These are phyloP conservation scores for Monochamus saltuarius DNA, from an alignment of 1,140 invertebrate genomes.

Conservation along the genomic window DNA sequence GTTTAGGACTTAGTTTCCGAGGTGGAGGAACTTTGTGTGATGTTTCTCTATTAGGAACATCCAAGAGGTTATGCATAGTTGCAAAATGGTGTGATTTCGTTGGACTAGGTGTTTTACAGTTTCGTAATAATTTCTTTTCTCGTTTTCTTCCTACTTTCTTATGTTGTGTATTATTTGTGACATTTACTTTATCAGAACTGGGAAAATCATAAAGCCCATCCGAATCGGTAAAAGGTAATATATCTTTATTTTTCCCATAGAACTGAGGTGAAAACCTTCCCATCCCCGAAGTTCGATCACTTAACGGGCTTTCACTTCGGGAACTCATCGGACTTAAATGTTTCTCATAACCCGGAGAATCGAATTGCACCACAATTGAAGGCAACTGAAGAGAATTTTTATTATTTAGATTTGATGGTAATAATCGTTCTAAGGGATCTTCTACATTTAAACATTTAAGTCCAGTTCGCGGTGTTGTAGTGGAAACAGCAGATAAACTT, in stretches of 20 bases:
- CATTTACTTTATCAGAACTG: slow-evolving; percentile 63
- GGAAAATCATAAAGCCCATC: slow-evolving; percentile 76
- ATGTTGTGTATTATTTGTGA: slow-evolving; percentile 40
- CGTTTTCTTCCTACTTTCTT: slow-evolving; percentile 59
- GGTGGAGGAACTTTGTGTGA: slow-evolving; percentile 45
- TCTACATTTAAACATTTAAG: slow-evolving; percentile 38
- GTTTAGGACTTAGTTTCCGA: slow-evolving; percentile 55
- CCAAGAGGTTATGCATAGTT: slow-evolving; percentile 53
- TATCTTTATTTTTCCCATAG: slow-evolving; percentile 62
- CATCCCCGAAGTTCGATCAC: slow-evolving; percentile 63
- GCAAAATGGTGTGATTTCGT: slow-evolving; percentile 54
- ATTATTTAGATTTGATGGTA: slow-evolving; percentile 28
- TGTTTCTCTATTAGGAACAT: slow-evolving; percentile 42
- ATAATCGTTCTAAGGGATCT: slow-evolving; percentile 49
- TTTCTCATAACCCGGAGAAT: slow-evolving; percentile 56
- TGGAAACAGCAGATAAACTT: slow-evolving; percentile 49
- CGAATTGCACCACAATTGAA: slow-evolving; percentile 62
- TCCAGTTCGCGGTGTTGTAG: slow-evolving; percentile 31
- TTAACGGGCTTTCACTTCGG: slow-evolving; percentile 73
- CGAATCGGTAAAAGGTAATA: slow-evolving; percentile 70
- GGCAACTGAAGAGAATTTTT: slow-evolving; percentile 58
- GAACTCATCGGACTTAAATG: slow-evolving; percentile 72
- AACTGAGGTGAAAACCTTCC: slow-evolving; percentile 68
- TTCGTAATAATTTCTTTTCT: slow-evolving; percentile 45
- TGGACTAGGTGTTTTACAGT: slow-evolving; percentile 52